Conservation (phyloP, 1,140 invertebrate species). For the Neomicropteryx cornuta region DNA sequence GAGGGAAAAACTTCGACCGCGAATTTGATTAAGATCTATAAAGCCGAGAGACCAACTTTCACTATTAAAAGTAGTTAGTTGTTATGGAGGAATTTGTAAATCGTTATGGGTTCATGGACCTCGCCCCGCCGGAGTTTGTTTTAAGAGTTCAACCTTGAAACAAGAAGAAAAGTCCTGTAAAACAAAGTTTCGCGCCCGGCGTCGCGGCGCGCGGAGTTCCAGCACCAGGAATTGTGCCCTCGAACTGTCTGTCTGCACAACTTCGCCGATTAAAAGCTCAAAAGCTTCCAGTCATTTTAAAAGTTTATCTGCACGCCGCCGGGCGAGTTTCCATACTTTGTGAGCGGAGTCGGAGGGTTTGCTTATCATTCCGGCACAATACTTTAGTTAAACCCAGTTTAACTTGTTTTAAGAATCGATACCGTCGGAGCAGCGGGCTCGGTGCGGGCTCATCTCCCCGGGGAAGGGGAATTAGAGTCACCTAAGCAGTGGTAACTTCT, state of each 20-base stretch:
- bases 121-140: slow-evolving; percentile 43
- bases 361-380: slow-evolving; percentile 36
- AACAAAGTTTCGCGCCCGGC: slow-evolving; percentile 43
- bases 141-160: slow-evolving; percentile 46
- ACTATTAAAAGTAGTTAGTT: slow-evolving; percentile 35
- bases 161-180: slow-evolving; percentile 46
- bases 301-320: slow-evolving; percentile 41
- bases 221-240: slow-evolving; percentile 44
- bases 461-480: no score
- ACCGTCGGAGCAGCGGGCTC: slow-evolving; percentile 23
- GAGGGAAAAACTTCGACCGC: slow-evolving; percentile 16
- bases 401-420: slow-evolving; percentile 34
- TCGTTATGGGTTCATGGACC: slow-evolving; percentile 44
- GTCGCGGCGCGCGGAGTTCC: slow-evolving; percentile 43
- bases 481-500: no score
- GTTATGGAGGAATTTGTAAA: slow-evolving; percentile 47
- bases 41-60: slow-evolving; percentile 14
- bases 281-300: slow-evolving; percentile 46
- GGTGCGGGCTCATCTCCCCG: no score
- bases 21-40: slow-evolving; percentile 19
- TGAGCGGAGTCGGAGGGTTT: slow-evolving; percentile 24
- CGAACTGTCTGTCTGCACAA: slow-evolving; percentile 44
- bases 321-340: slow-evolving; percentile 18
- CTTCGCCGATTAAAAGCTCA: slow-evolving; percentile 47
- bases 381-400: slow-evolving; percentile 39